These are phyloP conservation scores for Microtus pennsylvanicus DNA, from an alignment of 2,113 vertebrate genomes.

Conservation along the genomic window DNA sequence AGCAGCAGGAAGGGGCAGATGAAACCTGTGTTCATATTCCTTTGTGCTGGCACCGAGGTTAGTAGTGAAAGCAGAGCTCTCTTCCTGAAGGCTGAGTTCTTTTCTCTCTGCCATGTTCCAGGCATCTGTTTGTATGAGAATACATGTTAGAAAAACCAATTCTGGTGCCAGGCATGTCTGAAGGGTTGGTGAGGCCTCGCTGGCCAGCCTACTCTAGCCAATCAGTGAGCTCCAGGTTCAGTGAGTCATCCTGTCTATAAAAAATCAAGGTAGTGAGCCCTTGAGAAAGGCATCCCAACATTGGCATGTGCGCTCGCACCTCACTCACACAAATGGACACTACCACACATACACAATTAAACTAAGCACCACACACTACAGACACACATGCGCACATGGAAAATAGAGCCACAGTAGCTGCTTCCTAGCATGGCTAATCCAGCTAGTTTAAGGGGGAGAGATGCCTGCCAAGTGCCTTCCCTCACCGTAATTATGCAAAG, in stretches of 20 bases:
- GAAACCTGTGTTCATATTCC: no score
- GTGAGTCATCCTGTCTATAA: not conserved
- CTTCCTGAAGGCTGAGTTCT: no score
- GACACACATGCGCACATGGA: not conserved
- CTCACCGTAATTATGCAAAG: not conserved
- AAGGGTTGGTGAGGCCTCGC: no score
- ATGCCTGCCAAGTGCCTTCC: not conserved
- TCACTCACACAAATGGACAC: not conserved
- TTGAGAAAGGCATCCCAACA: not conserved
- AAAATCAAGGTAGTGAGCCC: not conserved
- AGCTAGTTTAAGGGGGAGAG: not conserved
- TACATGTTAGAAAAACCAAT: no score
- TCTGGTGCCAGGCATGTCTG: no score
- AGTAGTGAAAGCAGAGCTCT: no score
- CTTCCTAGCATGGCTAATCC: not conserved
- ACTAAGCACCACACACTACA: not conserved
- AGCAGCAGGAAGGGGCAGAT: accelerated
- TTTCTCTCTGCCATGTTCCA: no score
- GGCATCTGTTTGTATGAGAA: no score
- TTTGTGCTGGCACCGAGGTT: not conserved
- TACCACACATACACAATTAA: not conserved
- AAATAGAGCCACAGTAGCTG: not conserved
- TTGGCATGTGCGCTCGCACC: not conserved
- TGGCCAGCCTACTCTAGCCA: not conserved
- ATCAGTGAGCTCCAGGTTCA: not conserved